phyloP scores from a whole-genome alignment of 2,113 vertebrate genomes.

The Cyrtonyx montezumae region DNA sequence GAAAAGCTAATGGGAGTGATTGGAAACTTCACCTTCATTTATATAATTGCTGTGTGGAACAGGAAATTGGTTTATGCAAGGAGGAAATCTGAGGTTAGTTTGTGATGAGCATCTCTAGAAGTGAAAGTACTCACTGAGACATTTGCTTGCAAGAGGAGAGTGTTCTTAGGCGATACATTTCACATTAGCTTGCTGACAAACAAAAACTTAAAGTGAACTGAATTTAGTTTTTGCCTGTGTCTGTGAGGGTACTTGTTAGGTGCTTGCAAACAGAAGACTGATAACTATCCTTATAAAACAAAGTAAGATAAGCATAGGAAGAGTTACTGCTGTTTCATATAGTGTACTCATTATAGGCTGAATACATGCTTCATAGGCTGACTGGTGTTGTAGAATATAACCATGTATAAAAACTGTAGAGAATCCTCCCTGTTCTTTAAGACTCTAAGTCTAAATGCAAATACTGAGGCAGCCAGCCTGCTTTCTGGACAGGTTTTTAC shows the following conservation, averaged over 20 bases:
- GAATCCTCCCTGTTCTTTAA: rapidly evolving
- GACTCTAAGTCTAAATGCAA: neutral
- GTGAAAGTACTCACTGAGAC: neutral
- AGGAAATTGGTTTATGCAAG: constrained; percentile 2
- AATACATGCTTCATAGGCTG: rapidly evolving
- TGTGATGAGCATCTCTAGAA: neutral
- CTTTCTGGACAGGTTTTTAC: neutral
- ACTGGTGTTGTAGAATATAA: neutral
- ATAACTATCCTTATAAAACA: neutral
- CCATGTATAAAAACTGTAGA: neutral
- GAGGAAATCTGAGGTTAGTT: neutral
- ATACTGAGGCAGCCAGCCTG: neutral
- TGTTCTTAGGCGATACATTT: neutral
- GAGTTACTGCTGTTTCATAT: neutral
- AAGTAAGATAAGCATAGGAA: neutral
- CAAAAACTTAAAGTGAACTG: neutral
- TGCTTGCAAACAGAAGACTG: neutral
- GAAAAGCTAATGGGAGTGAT: neutral
- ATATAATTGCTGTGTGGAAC: constrained; percentile 2
- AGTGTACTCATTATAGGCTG: neutral
- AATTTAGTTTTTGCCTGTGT: neutral
- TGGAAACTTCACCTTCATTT: constrained; percentile 21
- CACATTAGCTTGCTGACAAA: neutral
- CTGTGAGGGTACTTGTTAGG: neutral
- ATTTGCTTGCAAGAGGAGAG: neutral